A percentile compares a stretch with the other conserved stretches of the same genome.
phyloP scores from a whole-genome alignment of 1,140 invertebrate genomes.

The Bombus polaris region DNA sequence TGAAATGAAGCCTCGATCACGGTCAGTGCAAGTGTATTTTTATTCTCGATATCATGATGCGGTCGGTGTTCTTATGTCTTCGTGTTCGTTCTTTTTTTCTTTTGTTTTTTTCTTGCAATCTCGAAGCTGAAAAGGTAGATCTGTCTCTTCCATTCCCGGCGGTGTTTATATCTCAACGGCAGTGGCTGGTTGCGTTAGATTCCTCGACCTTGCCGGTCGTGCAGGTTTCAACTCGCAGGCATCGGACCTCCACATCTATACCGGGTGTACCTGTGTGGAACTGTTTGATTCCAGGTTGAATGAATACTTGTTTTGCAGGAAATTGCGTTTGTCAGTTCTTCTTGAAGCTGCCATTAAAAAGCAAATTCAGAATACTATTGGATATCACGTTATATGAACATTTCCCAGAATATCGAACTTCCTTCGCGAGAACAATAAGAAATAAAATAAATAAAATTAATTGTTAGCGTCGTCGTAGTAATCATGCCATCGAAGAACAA shows the following conservation, averaged over 20 bases:
- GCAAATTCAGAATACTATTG: no score
- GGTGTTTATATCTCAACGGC: constrained; percentile 66
- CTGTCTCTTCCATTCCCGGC: constrained; percentile 54
- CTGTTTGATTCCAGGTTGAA: background rate
- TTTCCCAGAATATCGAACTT: background rate
- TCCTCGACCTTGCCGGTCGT: constrained; percentile 77
- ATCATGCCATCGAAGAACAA: no score
- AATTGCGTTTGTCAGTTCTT: background rate
- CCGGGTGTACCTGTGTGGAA: constrained; percentile 39
- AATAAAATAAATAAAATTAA: background rate
- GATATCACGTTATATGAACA: background rate
- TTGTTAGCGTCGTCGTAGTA: background rate
- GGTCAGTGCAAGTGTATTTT: constrained; percentile 34
- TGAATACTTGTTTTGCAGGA: background rate
- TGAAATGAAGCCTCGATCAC: background rate
- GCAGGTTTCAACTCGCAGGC: constrained; percentile 74
- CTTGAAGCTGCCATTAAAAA: no score
- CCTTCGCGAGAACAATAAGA: background rate
- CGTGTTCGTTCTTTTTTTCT: background rate
- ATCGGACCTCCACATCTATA: constrained; percentile 40
- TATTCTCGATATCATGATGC: constrained; percentile 7
- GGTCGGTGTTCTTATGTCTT: constrained; percentile 15
- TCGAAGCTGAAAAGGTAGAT: constrained; percentile 51
- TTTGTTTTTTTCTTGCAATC: constrained; percentile 40
- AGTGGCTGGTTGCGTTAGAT: constrained; percentile 71